Evolutionary conservation across 1,140 invertebrate species (phyloP), one percentile per base, ranked within the genome.

Genomic region (Chelonus insularis): DNA sequence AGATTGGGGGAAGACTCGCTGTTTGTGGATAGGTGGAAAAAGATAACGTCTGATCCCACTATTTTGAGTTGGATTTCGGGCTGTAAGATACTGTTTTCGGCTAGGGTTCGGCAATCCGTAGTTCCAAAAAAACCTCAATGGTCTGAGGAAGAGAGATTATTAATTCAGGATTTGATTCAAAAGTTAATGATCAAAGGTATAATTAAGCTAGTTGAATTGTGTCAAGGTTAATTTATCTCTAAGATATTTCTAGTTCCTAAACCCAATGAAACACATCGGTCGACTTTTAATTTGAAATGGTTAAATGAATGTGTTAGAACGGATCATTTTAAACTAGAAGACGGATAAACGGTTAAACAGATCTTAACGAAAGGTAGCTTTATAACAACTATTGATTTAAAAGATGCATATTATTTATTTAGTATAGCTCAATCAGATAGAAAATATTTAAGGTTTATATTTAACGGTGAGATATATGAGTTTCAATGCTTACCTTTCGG

Each of bases 1-100:
- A 45, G 45, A 52, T 47, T 39, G 47, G 43, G 9, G 61, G 61
- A 11, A 45, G 55, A 1, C 32, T 14, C 12, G 20, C 5, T 9
- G 7, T 63, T 57, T 20, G 1, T 37, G 8, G 12, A 51, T 14
- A 29, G n/a, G 8, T 57, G 60, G 60, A 8, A 4, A 4, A n/a
- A 57, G 51, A 29, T 62, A n/a, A 57, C 54, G 7, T 57, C 60
- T 1, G 54, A 63, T 20, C 14, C 14, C 12, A 52, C 36, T 3
- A 21, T 62, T 25, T 39, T 63, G 43, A 62, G 57, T 20, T 60
- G 57, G 48, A 25, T 60, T 16, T 25, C 20, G 21, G 57, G 48
- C n/a, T 29, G 5, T 11, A 60, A 41, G 50, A 52, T 60, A 14
- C 57, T 34, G 1, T 60, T 60, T 52, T 14, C 12, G 6, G 3